Percentiles rank a stretch among this genome's conserved stretches.
Evolutionary conservation across 2,888 invertebrate species (phyloP).

Genomic region (Thymelicus sylvestris): DNA sequence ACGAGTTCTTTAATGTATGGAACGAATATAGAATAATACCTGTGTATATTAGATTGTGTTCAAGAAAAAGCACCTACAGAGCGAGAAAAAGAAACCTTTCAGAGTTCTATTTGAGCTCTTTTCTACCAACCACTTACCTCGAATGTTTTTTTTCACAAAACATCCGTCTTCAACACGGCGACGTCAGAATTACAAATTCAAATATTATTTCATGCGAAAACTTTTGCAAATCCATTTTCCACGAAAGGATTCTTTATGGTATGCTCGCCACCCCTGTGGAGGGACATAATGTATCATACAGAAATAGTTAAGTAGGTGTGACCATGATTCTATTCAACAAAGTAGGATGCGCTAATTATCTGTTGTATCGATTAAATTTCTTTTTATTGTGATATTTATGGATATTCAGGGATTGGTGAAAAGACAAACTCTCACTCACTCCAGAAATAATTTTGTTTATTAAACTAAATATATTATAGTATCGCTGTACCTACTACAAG

Average conservation of each 20-base stretch:
- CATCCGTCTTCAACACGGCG: constrained; percentile 65
- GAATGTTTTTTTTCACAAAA: constrained; percentile 54
- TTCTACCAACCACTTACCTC: constrained; percentile 32
- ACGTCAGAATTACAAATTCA: constrained; percentile 75
- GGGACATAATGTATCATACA: constrained; percentile 39
- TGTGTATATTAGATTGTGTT: constrained; percentile 15
- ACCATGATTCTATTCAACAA: neutral
- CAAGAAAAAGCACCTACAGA: constrained; percentile 23
- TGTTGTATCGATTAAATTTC: no score
- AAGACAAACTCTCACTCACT: no score
- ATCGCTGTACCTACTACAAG: no score
- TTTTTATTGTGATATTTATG: no score
- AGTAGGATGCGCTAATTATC: neutral
- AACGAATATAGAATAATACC: neutral
- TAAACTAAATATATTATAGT: no score
- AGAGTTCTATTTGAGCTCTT: constrained; percentile 34
- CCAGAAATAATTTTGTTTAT: no score
- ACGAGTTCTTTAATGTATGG: neutral
- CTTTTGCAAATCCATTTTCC: constrained; percentile 74
- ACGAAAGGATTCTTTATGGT: constrained; percentile 69
- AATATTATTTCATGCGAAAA: constrained; percentile 77
- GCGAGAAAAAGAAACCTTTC: constrained; percentile 29
- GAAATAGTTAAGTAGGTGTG: constrained; percentile 30
- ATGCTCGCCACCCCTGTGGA: constrained; percentile 50
- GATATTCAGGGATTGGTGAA: no score